Base-by-base conservation (phyloP, 2,797 vertebrate genomes). In the Thaleichthys pacificus region DNA sequence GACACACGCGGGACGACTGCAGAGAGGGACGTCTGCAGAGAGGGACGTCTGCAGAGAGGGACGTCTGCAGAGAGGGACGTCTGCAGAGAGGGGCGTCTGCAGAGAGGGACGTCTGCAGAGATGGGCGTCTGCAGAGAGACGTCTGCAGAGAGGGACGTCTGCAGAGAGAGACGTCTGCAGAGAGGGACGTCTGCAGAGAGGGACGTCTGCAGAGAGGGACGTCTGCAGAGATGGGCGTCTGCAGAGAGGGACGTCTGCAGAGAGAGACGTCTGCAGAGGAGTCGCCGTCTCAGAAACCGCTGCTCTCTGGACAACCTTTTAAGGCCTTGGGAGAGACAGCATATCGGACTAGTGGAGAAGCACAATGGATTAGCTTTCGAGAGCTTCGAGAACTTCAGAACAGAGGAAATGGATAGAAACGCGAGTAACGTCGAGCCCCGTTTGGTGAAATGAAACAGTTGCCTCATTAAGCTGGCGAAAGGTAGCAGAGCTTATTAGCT, bases 271-370 rank as follows among this genome's bases (percentile, higher is more conserved):
- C 26, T 26, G 61, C 61, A 78, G 79, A 28, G 28, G 75, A 65
- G 32, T 71, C 49, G 73, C 71, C 49, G 65, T 70, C 57, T 62
- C 74, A 57, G 65, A 62, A 74, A 77, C 26, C 35, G 73, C 77
- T 81, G 69, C 74, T 82, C 76, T 72, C 28, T 19, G 56, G 77
- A 67, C 79, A 82, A 71, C 74, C 71, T 80, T 77, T 78, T 67
- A 26, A 26, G 24, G 58, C n/a, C 58, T 61, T 22, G 3, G 1
- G 24, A 24, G 24, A 61, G 26, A 26, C 54, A 49, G 47, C 3
- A 49, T 49, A 49, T 49, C 47, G 1, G 61, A 63, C 12, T 35
- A 30, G 61, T 28, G 32, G 17, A 63, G 61, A 4, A 28, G 14
- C 47, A 49, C 8, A 49, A 49, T 49, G 47, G 8, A 9, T 15